Conservation (phyloP, 1,140 invertebrate species). For the Panagrolaimus sp. region DNA sequence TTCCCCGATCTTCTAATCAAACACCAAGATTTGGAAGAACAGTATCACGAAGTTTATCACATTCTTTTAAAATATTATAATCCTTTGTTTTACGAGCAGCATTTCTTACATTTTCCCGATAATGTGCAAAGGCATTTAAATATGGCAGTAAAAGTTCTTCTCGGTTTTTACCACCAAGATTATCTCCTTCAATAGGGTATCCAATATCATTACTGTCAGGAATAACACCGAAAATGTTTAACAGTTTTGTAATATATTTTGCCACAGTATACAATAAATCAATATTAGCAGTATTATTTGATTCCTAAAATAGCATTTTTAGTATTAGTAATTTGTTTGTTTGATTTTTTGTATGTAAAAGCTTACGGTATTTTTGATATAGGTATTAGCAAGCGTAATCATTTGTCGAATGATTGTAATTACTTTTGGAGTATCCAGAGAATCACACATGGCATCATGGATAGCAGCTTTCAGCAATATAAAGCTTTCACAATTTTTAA, state of each 20-base stretch:
- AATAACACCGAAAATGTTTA: slow-evolving; percentile 82
- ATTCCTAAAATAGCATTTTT: slow-evolving; percentile 20
- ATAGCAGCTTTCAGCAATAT: slow-evolving; percentile 67
- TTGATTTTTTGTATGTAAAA: too few species aligned
- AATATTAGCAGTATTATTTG: slow-evolving; percentile 56
- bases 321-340: too few species aligned
- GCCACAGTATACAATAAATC: slow-evolving; percentile 63
- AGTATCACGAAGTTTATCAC: slow-evolving; percentile 80
- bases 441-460: slow-evolving; percentile 84
- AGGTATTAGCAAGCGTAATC: slow-evolving; percentile 74
- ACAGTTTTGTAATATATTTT: slow-evolving; percentile 74
- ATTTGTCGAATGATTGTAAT: slow-evolving; percentile 77
- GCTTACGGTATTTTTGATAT: slow-evolving; percentile 68
- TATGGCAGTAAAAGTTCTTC: slow-evolving; percentile 82
- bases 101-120: slow-evolving; percentile 74
- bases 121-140: slow-evolving; percentile 74
- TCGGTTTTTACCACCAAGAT: slow-evolving; percentile 45
- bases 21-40: slow-evolving; percentile 83
- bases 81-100: slow-evolving; percentile 69
- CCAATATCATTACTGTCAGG: slow-evolving; percentile 69
- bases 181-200: slow-evolving; percentile 64
- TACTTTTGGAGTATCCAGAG: slow-evolving; percentile 80
- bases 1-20: slow-evolving; percentile 74
- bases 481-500: slow-evolving; percentile 63
- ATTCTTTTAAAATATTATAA: slow-evolving; percentile 67